phyloP scores from a whole-genome alignment of 2,797 vertebrate genomes.

The Melanogrammus aeglefinus region DNA sequence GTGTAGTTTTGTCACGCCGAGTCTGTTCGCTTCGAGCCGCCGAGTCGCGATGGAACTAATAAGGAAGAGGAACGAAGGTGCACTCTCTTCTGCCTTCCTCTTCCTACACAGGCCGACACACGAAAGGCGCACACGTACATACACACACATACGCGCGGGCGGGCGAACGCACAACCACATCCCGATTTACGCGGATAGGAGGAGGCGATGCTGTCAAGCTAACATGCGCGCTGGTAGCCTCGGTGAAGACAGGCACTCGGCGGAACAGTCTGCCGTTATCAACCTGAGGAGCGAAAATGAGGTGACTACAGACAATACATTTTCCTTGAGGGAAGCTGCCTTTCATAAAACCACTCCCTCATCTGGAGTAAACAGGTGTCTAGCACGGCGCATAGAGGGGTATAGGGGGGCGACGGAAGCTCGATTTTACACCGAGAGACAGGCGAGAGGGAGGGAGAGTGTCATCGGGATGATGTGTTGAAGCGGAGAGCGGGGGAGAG shows the following conservation, averaged over 20 bases:
- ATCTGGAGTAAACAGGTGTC: conserved; percentile 77
- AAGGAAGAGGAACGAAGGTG: too few relatives aligned
- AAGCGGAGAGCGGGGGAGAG: conserved; percentile 25
- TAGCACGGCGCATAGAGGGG: conserved; percentile 59
- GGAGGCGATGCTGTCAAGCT: conserved; percentile 62
- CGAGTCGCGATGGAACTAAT: too few relatives aligned
- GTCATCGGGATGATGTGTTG: conserved; percentile 55
- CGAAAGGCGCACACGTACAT: neutral
- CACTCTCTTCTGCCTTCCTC: too few relatives aligned
- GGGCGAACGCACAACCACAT: neutral
- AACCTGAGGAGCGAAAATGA: conserved; percentile 62
- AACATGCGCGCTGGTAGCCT: conserved; percentile 41
- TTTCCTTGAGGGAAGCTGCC: conserved; percentile 68
- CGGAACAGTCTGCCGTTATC: conserved; percentile 61
- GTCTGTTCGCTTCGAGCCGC: too few relatives aligned
- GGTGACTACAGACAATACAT: conserved; percentile 75
- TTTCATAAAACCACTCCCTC: conserved; percentile 75
- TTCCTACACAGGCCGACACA: neutral
- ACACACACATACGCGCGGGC: neutral
- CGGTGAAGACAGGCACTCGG: conserved; percentile 64
- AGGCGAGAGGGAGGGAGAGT: conserved; percentile 20
- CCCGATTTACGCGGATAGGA: neutral
- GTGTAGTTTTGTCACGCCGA: too few relatives aligned
- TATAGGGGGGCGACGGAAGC: conserved; percentile 61
- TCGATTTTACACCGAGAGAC: conserved; percentile 53